Conservation (phyloP, 2,113 vertebrate genomes). For the Ancistrus triradiatus region DNA sequence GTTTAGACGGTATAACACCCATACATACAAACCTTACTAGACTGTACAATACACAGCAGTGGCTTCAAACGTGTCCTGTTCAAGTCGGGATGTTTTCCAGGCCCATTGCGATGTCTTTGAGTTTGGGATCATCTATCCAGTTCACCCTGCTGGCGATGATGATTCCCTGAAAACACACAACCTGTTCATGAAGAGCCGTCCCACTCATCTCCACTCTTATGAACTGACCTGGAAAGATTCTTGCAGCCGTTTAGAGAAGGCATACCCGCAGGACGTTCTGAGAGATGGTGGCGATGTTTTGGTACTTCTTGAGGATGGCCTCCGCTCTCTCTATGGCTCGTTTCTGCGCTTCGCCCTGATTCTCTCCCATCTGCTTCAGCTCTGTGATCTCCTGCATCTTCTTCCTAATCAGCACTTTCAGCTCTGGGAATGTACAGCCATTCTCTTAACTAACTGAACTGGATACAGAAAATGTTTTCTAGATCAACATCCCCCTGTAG, state of each 20-base stretch:
- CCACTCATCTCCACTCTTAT: too few relatives aligned
- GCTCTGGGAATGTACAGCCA: constrained; percentile 36
- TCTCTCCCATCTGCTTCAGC: constrained; percentile 31
- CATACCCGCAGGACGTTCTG: constrained; percentile 71
- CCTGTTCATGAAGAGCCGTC: too few relatives aligned
- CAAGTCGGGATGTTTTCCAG: constrained; percentile 61
- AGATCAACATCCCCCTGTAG: too few relatives aligned
- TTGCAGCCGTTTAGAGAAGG: too few relatives aligned
- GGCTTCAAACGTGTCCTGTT: constrained; percentile 5
- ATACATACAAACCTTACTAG: too few relatives aligned
- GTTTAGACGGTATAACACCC: too few relatives aligned
- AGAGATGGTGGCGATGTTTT: constrained; percentile 61
- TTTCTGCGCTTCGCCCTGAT: constrained; percentile 56
- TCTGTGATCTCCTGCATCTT: constrained; percentile 53
- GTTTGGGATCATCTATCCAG: constrained; percentile 68
- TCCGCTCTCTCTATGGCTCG: constrained; percentile 57
- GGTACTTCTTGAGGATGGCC: constrained; percentile 62
- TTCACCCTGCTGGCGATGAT: constrained; percentile 68
- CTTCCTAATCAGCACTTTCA: constrained; percentile 59
- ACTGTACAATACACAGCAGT: not conserved
- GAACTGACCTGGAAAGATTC: too few relatives aligned
- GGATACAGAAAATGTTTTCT: too few relatives aligned
- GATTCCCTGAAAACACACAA: constrained; percentile 67
- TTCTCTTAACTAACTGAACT: too few relatives aligned
- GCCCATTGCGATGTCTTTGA: constrained; percentile 63